A percentile compares a stretch with the other conserved stretches of the same genome.
Conservation (phyloP, 2,888 invertebrate genomes). For the Synergus umbraculus region DNA sequence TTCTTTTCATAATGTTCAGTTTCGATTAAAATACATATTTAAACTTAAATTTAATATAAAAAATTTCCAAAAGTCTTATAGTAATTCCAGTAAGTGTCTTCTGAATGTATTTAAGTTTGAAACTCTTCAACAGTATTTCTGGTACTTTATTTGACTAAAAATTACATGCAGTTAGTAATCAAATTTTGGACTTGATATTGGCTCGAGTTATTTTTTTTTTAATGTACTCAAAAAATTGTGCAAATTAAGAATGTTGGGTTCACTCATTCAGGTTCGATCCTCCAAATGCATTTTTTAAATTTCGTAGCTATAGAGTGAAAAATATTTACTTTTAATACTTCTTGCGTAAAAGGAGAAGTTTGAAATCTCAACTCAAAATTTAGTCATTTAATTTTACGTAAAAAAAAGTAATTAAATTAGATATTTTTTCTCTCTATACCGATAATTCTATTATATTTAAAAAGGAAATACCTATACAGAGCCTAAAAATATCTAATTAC, state of each 20-base stretch:
- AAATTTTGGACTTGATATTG: background rate
- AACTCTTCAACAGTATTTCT: background rate
- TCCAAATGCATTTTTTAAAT: too few relatives aligned
- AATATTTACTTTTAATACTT: too few relatives aligned
- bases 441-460: too few relatives aligned
- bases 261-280: too few relatives aligned
- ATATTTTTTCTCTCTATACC: too few relatives aligned
- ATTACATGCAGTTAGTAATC: background rate
- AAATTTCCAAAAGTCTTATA: background rate
- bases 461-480: background rate
- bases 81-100: background rate
- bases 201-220: background rate
- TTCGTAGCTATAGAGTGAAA: too few relatives aligned
- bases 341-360: too few relatives aligned
- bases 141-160: background rate
- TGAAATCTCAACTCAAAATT: too few relatives aligned
- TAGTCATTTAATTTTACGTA: too few relatives aligned
- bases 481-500: too few relatives aligned
- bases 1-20: background rate
- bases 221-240: constrained; percentile 8
- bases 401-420: too few relatives aligned
- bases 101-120: background rate
- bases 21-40: background rate
- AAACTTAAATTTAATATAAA: background rate
- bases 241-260: too few relatives aligned